These are phyloP conservation scores for Venturia canescens DNA, from an alignment of 1,140 invertebrate species.

Conservation along the genomic window DNA sequence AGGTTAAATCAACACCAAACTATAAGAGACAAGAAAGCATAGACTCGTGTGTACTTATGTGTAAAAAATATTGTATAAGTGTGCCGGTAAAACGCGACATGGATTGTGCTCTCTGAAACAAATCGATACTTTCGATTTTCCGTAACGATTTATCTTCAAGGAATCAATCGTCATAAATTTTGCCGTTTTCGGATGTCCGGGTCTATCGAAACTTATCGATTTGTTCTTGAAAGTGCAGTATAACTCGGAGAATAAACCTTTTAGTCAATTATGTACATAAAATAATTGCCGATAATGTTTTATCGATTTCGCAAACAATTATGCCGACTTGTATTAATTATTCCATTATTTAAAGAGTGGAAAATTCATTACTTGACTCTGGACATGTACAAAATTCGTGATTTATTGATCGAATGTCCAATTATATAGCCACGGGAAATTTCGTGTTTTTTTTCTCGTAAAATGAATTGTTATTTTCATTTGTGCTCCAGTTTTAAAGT, in stretches of 20 bases:
- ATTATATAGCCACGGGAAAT: neutral
- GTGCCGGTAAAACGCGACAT: neutral
- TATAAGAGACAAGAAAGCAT: too few relatives aligned
- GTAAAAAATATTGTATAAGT: neutral
- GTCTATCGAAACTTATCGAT: neutral
- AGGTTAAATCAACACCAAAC: too few relatives aligned
- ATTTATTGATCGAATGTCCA: neutral
- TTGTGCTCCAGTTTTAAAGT: too few relatives aligned
- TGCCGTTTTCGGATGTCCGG: neutral
- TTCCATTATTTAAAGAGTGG: neutral
- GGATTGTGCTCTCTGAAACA: neutral
- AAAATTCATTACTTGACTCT: neutral
- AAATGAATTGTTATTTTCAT: too few relatives aligned
- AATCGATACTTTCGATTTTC: too few relatives aligned
- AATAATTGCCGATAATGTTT: slow-evolving; percentile 12
- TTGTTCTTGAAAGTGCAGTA: neutral
- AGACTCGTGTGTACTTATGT: too few relatives aligned
- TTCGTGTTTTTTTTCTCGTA: neutral
- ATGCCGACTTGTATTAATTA: slow-evolving; percentile 14
- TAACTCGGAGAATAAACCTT: slow-evolving; percentile 50
- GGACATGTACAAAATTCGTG: neutral
- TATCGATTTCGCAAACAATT: neutral
- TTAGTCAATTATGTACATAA: slow-evolving; percentile 71
- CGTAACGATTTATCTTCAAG: too few relatives aligned
- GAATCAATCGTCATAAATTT: too few relatives aligned